Base-by-base conservation (phyloP, 2,888 invertebrate species). In the Chymomyza amoena region DNA sequence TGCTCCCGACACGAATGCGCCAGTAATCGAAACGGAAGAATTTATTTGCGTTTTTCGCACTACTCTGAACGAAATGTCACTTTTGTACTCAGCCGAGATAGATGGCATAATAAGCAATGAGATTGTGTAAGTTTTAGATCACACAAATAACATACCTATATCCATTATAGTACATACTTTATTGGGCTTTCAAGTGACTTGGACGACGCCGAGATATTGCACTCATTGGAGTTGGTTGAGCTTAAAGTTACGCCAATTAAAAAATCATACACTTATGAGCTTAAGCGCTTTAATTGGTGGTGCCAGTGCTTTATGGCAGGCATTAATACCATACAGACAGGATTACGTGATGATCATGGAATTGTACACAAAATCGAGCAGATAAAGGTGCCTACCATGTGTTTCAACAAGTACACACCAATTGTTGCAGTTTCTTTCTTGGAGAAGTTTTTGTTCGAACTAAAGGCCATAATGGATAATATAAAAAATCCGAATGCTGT, bases 241-340 rank as follows among this genome's bases (percentile, higher is more conserved):
- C 73, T 84, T 0, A 84, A 84, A 59, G 86, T 88, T 0, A n/a
- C 9, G 1, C 0, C 20, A 10, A 13, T 61, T 0, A 52, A 60
- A 56, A 50, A 0, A 18, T 61, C 68, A 7, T 32, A 0, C 4
- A 85, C 81, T 7, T 36, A 75, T 0, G 10, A 6, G 1, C 70
- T 13, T 16, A 84, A 88, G 18, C 76, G 80, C 1, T 65, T 67
- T 0, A 74, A 65, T 9, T 88, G 84, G 84, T 84, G 88, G 84
- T 65, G 73, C 32, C 84, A 84, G 16, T 80, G 84, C 6, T 88
- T 69, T 51, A 61, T 84, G 32, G 84, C 81, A 10, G 73, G 70
- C 56, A 80, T 86, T 10, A 6, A 59, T 0, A 75, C 70, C 0
- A 79, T 84, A 32, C 32, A 72, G 1, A 71, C 68, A 4, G 84